A percentile compares a stretch with the other conserved stretches of the same genome.
phyloP scores from a whole-genome alignment of 2,888 invertebrate genomes.

The Xylocampa areola region DNA sequence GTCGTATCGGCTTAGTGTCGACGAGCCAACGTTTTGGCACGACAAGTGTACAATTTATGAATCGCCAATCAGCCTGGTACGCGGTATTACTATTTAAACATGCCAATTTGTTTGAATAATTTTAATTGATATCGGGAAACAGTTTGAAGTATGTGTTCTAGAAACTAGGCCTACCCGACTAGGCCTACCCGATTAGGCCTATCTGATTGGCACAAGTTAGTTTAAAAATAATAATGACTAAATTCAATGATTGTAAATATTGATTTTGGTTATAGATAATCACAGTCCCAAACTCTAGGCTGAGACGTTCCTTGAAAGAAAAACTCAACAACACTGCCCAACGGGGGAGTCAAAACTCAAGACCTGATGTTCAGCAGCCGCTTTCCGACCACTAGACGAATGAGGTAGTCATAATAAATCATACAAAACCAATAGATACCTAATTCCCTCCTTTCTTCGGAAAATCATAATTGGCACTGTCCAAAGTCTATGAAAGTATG shows the following conservation, averaged over 20 bases:
- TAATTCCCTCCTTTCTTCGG: neutral
- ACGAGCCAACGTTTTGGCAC: conserved; percentile 57
- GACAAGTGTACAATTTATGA: conserved; percentile 60
- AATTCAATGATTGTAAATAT: too few species aligned
- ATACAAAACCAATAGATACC: neutral
- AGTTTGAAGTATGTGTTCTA: neutral
- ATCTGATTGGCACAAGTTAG: too few species aligned
- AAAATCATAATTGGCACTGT: conserved; percentile 41
- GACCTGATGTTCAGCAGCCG: too few species aligned
- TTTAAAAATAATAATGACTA: too few species aligned
- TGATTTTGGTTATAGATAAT: too few species aligned
- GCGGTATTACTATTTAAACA: conserved; percentile 46
- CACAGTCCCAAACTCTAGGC: too few species aligned
- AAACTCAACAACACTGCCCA: too few species aligned
- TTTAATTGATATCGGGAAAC: conserved; percentile 15
- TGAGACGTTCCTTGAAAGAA: too few species aligned
- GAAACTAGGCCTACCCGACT: neutral
- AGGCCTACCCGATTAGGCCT: too few species aligned
- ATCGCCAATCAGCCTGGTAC: conserved; percentile 51
- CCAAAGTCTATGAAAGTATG: conserved; percentile 25
- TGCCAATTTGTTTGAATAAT: conserved; percentile 34
- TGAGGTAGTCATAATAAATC: too few species aligned
- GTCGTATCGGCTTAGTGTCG: conserved; percentile 47
- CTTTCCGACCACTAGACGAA: too few species aligned
- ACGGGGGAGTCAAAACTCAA: too few species aligned